These are phyloP conservation scores for Martes flavigula DNA, from an alignment of 2,797 vertebrate genomes.

Conservation along the genomic window DNA sequence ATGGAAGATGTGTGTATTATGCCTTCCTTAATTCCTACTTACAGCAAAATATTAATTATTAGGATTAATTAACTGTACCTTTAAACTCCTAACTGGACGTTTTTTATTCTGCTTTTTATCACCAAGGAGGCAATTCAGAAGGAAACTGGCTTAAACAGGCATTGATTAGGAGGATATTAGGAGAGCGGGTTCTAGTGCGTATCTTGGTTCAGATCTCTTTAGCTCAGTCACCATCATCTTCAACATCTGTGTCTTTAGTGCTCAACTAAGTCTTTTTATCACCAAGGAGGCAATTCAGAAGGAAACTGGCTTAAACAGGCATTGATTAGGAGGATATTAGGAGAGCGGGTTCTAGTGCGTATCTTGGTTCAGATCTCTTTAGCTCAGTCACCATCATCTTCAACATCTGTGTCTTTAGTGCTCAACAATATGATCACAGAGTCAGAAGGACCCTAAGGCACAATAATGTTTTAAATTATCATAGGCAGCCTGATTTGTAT, in stretches of 20 bases:
- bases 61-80: neutral
- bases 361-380: neutral
- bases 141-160: neutral
- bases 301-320: neutral
- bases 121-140: neutral
- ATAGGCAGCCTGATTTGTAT: neutral
- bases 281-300: neutral
- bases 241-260: neutral
- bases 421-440: neutral
- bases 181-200: neutral
- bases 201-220: neutral
- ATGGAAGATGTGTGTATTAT: neutral
- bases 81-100: neutral
- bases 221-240: neutral
- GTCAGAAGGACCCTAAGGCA: neutral
- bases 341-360: neutral
- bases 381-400: neutral
- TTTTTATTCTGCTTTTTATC: neutral
- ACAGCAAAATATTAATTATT: neutral
- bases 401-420: neutral
- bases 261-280: too few relatives aligned
- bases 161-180: neutral
- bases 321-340: neutral
- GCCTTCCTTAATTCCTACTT: neutral
- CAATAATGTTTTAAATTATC: neutral